Evolutionary conservation across 2,113 vertebrate genomes (phyloP).

Genomic region (Myanophis thanlyinensis): DNA sequence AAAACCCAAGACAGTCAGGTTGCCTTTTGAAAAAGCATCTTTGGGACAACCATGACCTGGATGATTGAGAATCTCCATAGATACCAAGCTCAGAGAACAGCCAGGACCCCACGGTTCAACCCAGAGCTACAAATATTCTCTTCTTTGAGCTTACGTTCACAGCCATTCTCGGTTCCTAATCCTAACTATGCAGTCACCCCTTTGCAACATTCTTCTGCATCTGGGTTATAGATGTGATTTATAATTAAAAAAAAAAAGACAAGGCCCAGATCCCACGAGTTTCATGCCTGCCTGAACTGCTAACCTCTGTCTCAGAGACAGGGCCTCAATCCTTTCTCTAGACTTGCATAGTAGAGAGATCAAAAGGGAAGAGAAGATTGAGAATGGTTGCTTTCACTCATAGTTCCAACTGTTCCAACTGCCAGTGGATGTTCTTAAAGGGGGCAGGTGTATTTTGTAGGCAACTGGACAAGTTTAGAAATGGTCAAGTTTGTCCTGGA

Average conservation of each 20-base stretch:
- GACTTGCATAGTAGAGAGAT: not conserved
- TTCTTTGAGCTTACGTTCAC: not conserved
- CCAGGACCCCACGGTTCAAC: not conserved
- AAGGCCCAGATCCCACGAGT: not conserved
- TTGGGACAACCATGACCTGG: not conserved
- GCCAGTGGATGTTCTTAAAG: constrained; percentile 18
- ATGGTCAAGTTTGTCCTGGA: not conserved
- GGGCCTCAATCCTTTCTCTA: not conserved
- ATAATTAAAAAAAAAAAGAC: not conserved
- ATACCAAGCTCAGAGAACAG: not conserved
- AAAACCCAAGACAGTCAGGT: not conserved
- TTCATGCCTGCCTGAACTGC: not conserved
- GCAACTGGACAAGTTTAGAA: not conserved
- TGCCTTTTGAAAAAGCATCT: not conserved
- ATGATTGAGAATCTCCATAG: not conserved
- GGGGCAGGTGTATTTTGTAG: not conserved
- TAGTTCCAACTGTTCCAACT: constrained; percentile 21
- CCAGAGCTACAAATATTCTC: not conserved
- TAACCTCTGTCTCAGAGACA: not conserved
- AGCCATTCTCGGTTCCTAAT: not conserved
- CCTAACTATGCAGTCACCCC: not conserved
- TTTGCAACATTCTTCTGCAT: not conserved
- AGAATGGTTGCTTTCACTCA: not conserved
- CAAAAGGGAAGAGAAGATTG: not conserved
- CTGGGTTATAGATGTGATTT: not conserved